Percentiles rank a stretch among this genome's conserved stretches.
Evolutionary conservation across 2,113 vertebrate species (phyloP).

Genomic region (Tylochromis polylepis): DNA sequence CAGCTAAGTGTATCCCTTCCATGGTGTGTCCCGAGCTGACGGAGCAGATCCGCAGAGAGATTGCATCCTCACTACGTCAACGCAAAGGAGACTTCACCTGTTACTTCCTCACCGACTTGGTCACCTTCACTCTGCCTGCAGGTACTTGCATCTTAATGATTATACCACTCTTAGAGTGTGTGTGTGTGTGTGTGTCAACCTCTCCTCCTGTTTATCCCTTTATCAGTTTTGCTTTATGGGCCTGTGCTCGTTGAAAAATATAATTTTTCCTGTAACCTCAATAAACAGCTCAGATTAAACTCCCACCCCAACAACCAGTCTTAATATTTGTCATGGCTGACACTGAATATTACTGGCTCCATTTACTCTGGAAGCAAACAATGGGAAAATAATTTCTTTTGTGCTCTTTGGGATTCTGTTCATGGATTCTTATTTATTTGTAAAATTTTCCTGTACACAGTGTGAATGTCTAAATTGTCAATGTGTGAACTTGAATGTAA

Average conservation of each 20-base stretch:
- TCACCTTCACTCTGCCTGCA: conserved; percentile 95
- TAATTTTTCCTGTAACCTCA: background rate
- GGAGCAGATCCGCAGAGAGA: conserved; percentile 93
- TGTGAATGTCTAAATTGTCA: background rate
- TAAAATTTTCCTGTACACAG: background rate
- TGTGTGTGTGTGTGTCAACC: background rate
- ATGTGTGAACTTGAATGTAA: background rate
- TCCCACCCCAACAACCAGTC: background rate
- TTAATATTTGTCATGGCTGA: background rate
- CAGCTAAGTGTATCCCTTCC: conserved; percentile 94
- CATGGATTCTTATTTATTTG: background rate
- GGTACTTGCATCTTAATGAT: conserved; percentile 61
- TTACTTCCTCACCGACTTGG: conserved; percentile 93
- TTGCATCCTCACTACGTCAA: conserved; percentile 91
- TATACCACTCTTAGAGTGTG: background rate
- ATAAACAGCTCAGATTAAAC: background rate
- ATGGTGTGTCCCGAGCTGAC: conserved; percentile 97
- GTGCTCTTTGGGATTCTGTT: background rate
- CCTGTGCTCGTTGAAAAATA: background rate
- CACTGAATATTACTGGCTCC: background rate
- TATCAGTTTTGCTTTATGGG: background rate
- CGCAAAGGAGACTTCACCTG: conserved; percentile 96
- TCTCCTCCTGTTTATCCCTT: background rate
- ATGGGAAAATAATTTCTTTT: background rate
- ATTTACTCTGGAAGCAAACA: background rate